A percentile compares a stretch with the other conserved stretches of the same genome.
Conservation (phyloP, 1,140 invertebrate genomes). For the Ptiloglossa arizonensis region DNA sequence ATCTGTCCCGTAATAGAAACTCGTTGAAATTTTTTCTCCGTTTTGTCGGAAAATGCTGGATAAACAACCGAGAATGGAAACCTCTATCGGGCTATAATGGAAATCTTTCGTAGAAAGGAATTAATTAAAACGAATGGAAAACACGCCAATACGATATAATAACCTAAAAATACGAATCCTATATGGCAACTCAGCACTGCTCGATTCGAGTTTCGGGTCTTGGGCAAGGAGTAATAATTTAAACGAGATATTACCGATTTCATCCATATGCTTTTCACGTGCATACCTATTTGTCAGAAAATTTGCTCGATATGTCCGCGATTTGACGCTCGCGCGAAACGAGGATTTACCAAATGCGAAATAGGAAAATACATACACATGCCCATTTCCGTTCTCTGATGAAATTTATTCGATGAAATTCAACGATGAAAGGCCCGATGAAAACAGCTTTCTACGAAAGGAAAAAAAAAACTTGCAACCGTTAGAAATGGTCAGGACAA, state of each 20-base stretch:
- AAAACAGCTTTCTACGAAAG: not conserved
- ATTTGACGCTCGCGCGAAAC: not conserved
- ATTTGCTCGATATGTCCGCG: conserved; percentile 3
- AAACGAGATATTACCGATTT: not conserved
- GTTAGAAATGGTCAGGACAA: conserved; percentile 1
- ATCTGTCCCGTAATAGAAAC: not conserved
- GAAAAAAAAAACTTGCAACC: not conserved
- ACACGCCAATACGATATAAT: not conserved
- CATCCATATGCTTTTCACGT: not conserved
- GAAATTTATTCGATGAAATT: conserved; percentile 34
- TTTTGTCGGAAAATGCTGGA: not conserved
- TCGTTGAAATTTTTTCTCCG: not conserved
- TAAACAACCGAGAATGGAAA: not conserved
- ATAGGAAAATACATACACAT: conserved; percentile 1
- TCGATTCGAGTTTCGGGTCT: too few species aligned
- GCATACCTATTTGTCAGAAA: conserved; percentile 1
- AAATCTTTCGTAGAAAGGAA: not conserved
- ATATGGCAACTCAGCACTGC: too few species aligned
- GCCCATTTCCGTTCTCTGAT: not conserved
- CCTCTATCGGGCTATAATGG: not conserved
- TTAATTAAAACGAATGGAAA: not conserved
- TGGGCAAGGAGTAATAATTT: conserved; percentile 15
- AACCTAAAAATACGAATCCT: too few species aligned
- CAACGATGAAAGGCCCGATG: not conserved
- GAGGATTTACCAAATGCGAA: conserved; percentile 13